Conservation (phyloP, 2,797 vertebrate species). For the Galaxias olidus region DNA sequence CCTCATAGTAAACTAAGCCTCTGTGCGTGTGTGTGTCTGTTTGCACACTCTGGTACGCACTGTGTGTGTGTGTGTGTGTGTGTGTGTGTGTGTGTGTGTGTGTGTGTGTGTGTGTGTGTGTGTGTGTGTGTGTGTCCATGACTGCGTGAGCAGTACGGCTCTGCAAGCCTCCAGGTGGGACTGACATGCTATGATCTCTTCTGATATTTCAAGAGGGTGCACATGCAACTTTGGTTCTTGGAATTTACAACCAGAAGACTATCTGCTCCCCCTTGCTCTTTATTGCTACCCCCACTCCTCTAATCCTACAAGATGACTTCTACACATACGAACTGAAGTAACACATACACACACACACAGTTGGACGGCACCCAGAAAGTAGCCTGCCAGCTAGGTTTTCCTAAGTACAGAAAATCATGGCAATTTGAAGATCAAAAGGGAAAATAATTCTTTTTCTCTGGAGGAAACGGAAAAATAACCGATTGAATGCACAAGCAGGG, state of each 20-base stretch:
- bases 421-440: slow-evolving; percentile 22
- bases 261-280: not conserved
- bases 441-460: slow-evolving; percentile 10
- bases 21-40: slow-evolving; percentile 8
- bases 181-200: not conserved
- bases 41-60: too few species aligned
- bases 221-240: not conserved
- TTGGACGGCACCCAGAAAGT: not conserved
- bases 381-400: not conserved
- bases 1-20: slow-evolving; percentile 32
- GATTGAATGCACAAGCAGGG: not conserved
- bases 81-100: not conserved
- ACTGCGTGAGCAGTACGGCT: not conserved
- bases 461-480: slow-evolving; percentile 7
- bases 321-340: not conserved
- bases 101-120: slow-evolving; percentile 1
- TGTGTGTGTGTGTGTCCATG: slow-evolving; percentile 4
- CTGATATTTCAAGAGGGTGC: not conserved
- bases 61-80: slow-evolving; percentile 10
- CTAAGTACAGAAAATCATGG: not conserved
- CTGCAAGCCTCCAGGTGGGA: not conserved
- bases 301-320: slow-evolving; percentile 3
- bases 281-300: not conserved
- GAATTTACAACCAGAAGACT: not conserved
- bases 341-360: slow-evolving; percentile 7